Base-by-base conservation (phyloP, 2,113 vertebrate genomes). In the Eolophus roseicapilla region DNA sequence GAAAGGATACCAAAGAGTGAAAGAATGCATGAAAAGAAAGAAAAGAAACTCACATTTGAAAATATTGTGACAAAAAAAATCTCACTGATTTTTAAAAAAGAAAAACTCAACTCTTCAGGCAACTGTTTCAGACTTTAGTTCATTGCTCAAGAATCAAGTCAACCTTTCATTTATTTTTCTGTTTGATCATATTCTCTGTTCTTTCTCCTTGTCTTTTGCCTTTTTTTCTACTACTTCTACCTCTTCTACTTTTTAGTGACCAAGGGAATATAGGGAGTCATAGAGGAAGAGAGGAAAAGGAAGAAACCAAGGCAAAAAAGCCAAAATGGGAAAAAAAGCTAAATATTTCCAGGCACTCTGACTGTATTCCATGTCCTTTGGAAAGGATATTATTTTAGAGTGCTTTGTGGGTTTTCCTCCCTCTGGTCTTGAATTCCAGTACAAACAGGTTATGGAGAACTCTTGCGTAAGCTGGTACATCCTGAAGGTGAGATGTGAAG, bases 111-210 rank as follows among this genome's bases (percentile, higher is more conserved):
- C 10, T 83, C 50, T 62, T 84, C 37, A 91, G 31, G 59, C 19
- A 91, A 55, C 10, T 41, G 46, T 27, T 92, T 89, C 39, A 80
- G 25, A 17, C 75, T 83, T 89, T 86, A 62, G 28, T 70, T 92
- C 37, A 15, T 49, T 83, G 57, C 41, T 86, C 33, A 71, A 70
- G 79, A 92, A 86, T 62, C 86, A 75, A 83, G 46, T 83, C 41
- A 80, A 62, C 13, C 14, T 63, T 90, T 80, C 17, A 49, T 84
- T 91, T 88, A 49, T 80, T 83, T 92, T 90, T 86, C 76, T 79
- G 70, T 74, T 93, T 86, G 60, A 89, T 82, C 55, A 79, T 50
- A 12, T 46, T 49, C 6, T 75, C 52, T 77, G 81, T 90, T 81
- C 41, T 86, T 82, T 74, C 15, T 57, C 13, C 17, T 77, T 13